Evolutionary conservation across 2,888 invertebrate genomes (phyloP), one percentile per base, ranked within the genome.

Genomic region (Lasioglossum oenotherae): DNA sequence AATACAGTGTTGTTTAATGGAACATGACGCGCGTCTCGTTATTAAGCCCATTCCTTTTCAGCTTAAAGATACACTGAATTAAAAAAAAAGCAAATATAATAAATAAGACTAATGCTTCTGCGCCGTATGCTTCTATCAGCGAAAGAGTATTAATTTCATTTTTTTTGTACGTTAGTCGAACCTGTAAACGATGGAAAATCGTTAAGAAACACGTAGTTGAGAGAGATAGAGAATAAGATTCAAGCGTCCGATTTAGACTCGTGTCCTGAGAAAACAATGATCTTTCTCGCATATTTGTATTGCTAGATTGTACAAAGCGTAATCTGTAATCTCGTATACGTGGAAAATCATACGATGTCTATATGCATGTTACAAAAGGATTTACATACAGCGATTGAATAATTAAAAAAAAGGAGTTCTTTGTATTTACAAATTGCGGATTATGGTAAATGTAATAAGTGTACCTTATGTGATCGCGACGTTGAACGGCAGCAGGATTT

Each of bases 1-100:
- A 91, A 91, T 91, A 91, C 89, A 91, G 88, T 88, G 87, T 90
- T 90, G 89, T 91, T 91, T 89, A 90, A 90, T 86, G 86, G 82
- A 91, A 85, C 76, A 89, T 82, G n/a, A 78, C 69, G 82, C 87
- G 82, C 87, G 78, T 91, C 72, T 88, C 85, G 79, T 91, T 90
- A 90, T 86, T 89, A 83, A 90, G 88, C 89, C 90, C 81, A 82
- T 89, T 87, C 88, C 89, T 87, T 83, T 82, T 78, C 78, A 82
- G 78, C 74, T 64, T 74, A 74, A 64, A 75, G 77, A 73, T 78
- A 57, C 73, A 38, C 44, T 41, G 71, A 71, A 67, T 35, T 41
- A 0, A 4, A 38, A 69, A 19, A 23, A 69, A 38, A 38, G 46
- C 12, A 53, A 67, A 72, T 71, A 46, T 71, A 71, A 71, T n/a